Percentiles rank a stretch among this genome's conserved stretches.
phyloP scores from a whole-genome alignment of 2,797 vertebrate species.

The Psittacula echo region DNA sequence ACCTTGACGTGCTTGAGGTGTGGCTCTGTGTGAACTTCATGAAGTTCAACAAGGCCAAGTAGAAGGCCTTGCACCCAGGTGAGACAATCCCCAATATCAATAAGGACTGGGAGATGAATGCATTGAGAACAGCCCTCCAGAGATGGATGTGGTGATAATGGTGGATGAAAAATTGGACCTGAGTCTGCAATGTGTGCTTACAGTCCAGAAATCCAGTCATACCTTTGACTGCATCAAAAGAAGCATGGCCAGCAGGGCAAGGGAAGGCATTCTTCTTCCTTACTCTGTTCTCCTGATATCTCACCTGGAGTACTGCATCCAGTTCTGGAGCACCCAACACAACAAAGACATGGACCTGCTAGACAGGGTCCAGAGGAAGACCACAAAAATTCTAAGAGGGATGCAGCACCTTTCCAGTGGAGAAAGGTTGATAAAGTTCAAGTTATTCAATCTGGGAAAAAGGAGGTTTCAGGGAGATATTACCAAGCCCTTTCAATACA shows the following conservation, averaged over 20 bases:
- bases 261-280: not conserved
- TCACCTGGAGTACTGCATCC: not conserved
- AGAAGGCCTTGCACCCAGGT: not conserved
- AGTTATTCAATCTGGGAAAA: not conserved
- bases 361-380: not conserved
- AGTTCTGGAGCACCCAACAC: not conserved
- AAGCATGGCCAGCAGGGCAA: not conserved
- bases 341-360: not conserved
- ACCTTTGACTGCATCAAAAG: not conserved
- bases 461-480: not conserved
- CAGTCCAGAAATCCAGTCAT: not conserved
- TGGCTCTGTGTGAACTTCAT: not conserved
- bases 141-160: not conserved
- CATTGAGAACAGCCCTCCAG: not conserved
- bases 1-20: not conserved
- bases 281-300: not conserved
- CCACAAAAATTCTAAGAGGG: not conserved
- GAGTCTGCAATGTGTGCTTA: not conserved
- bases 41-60: not conserved
- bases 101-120: not conserved
- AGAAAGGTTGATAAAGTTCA: not conserved
- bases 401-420: not conserved
- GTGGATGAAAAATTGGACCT: not conserved
- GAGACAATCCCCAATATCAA: not conserved
- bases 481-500: not conserved